Evolutionary conservation across 2,113 vertebrate species (phyloP).

Genomic region (Erpornis zantholeuca): DNA sequence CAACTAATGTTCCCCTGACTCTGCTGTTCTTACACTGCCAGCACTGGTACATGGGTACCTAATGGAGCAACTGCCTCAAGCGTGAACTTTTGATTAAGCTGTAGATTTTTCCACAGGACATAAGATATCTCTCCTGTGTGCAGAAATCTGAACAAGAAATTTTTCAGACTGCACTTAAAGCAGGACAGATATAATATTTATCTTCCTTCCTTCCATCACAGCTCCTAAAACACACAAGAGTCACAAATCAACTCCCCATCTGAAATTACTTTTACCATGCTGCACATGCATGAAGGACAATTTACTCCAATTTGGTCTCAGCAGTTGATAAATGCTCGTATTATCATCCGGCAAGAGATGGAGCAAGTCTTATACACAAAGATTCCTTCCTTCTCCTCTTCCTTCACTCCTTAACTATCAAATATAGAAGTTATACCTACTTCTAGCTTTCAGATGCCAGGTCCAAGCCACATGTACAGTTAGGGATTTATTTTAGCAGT

Average conservation of each 20-base stretch:
- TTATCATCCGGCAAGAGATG: not conserved
- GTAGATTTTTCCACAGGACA: not conserved
- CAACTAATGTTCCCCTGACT: not conserved
- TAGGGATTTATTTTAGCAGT: not conserved
- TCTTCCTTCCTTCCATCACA: not conserved
- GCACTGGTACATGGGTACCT: rapidly evolving
- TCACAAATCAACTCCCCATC: not conserved
- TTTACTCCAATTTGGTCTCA: not conserved
- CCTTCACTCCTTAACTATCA: not conserved
- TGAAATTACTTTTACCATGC: not conserved
- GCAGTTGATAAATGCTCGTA: not conserved
- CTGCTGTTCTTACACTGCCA: not conserved
- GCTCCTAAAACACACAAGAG: not conserved
- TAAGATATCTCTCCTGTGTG: rapidly evolving
- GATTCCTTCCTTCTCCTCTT: not conserved
- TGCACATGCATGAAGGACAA: not conserved
- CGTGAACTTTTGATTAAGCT: not conserved
- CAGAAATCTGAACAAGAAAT: not conserved
- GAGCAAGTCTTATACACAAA: not conserved
- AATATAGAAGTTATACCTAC: not conserved
- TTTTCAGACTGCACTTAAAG: not conserved
- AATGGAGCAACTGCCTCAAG: not conserved
- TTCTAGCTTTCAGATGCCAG: not conserved
- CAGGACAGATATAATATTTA: not conserved
- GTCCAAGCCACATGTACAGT: not conserved